Conservation (phyloP, 2,113 vertebrate species). For the Gymnogyps californianus region DNA sequence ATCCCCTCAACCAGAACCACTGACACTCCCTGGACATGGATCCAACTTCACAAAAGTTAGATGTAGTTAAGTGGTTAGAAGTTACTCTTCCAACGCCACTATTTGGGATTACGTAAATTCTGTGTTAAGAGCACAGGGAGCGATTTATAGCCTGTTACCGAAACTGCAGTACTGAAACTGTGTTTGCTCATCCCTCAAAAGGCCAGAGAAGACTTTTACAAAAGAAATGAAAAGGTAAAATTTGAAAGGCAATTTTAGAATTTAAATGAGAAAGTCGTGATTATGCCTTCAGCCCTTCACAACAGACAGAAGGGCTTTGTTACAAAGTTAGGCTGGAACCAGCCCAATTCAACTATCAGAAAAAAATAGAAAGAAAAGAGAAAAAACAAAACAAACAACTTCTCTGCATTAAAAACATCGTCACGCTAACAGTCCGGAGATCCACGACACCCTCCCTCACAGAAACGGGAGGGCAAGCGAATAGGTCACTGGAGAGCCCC, state of each 20-base stretch:
- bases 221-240: constrained; percentile 25
- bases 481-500: background rate
- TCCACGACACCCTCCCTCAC: background rate
- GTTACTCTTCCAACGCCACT: background rate
- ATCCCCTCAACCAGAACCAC: background rate
- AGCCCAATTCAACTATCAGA: background rate
- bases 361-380: background rate
- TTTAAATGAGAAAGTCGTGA: constrained; percentile 7
- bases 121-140: background rate
- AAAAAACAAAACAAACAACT: background rate
- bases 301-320: background rate
- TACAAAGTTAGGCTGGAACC: background rate
- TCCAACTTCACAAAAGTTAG: background rate
- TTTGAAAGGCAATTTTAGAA: constrained; percentile 35
- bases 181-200: constrained; percentile 34
- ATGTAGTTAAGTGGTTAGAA: background rate
- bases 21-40: accelerated
- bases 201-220: constrained; percentile 4
- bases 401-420: background rate
- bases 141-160: background rate
- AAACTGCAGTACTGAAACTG: background rate
- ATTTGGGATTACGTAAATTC: background rate
- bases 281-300: background rate
- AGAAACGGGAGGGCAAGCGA: background rate
- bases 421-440: background rate